Evolutionary conservation across 2,797 vertebrate genomes (phyloP).

Genomic region (Selene dorsalis): DNA sequence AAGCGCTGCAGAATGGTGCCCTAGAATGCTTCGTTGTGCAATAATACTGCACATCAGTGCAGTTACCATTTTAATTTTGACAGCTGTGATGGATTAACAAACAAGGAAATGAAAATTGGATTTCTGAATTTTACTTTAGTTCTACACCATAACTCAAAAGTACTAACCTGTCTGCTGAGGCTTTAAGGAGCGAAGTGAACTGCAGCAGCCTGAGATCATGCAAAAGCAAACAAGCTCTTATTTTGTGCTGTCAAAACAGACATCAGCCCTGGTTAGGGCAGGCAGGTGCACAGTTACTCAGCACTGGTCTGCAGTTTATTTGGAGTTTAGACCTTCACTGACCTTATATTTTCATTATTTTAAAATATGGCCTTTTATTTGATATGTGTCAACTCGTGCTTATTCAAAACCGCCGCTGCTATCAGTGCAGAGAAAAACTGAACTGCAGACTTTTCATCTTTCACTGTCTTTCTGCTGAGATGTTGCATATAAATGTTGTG

Average conservation of each 20-base stretch:
- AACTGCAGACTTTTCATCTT: conserved; percentile 31
- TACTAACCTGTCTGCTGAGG: background rate
- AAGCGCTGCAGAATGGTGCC: background rate
- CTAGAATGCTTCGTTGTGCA: background rate
- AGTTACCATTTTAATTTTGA: conserved; percentile 9
- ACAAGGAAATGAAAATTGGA: conserved; percentile 18
- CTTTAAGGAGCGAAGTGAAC: conserved; percentile 11
- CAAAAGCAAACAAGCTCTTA: background rate
- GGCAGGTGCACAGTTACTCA: background rate
- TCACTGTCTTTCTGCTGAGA: conserved; percentile 22
- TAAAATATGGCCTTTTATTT: conserved; percentile 37
- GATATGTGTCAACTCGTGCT: background rate
- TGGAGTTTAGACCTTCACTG: conserved; percentile 5
- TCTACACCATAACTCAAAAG: background rate
- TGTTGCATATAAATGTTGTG: conserved; percentile 8
- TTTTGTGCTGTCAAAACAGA: conserved; percentile 31
- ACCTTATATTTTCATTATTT: conserved; percentile 17
- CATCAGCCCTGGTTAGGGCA: conserved; percentile 1
- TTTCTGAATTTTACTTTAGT: conserved; percentile 3
- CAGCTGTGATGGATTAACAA: conserved; percentile 17
- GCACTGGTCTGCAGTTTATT: background rate
- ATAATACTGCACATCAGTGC: background rate
- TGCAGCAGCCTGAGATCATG: background rate
- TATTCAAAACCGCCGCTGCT: conserved; percentile 16
- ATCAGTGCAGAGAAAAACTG: conserved; percentile 25